A percentile compares a stretch with the other conserved stretches of the same genome.
phyloP scores from a whole-genome alignment of 1,140 invertebrate genomes.

The Coelopa frigida region DNA sequence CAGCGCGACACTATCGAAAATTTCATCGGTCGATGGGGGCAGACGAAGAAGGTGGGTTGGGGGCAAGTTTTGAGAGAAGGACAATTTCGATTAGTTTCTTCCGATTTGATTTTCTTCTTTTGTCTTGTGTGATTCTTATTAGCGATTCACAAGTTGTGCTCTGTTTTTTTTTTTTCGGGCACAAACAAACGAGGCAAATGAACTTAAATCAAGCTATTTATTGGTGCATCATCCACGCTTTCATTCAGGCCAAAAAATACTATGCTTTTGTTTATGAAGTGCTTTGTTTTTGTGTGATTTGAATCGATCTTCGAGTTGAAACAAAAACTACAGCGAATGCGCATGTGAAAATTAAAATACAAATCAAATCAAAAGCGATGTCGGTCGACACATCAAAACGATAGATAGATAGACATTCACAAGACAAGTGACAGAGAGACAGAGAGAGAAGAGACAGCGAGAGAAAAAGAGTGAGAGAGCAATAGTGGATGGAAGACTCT shows the following conservation, averaged over 20 bases:
- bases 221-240: not conserved
- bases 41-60: no score
- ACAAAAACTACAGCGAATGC: no score
- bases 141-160: no score
- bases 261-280: not conserved
- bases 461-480: no score
- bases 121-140: slow-evolving; percentile 16
- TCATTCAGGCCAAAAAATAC: not conserved
- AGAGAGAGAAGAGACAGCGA: no score
- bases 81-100: slow-evolving; percentile 3
- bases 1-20: slow-evolving; percentile 41
- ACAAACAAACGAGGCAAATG: not conserved
- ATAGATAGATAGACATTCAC: no score
- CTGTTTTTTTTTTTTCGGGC: slow-evolving; percentile 13
- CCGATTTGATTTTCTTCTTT: slow-evolving; percentile 10
- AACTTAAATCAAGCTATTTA: not conserved
- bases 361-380: no score
- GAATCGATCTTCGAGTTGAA: not conserved
- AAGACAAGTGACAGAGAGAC: no score
- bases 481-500: no score
- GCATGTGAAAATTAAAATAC: no score
- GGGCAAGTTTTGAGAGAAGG: no score
- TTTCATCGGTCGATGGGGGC: slow-evolving; percentile 13
- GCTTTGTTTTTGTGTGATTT: slow-evolving; percentile 2
- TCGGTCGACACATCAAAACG: no score